Conservation (phyloP, 1,140 invertebrate species). For the Gonioctena quinquepunctata region DNA sequence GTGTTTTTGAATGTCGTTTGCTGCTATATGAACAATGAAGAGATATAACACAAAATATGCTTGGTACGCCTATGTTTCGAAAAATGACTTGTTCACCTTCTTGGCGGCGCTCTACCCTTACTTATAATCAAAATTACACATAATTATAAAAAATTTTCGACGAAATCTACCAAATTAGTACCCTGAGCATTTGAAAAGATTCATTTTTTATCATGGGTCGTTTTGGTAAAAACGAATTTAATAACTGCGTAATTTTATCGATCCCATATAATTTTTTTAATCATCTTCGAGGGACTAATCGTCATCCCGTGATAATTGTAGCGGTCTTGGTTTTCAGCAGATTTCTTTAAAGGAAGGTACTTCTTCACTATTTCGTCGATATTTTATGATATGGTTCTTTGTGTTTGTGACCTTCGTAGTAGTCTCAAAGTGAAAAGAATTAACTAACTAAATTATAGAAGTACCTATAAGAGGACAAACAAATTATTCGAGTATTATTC, state of each 20-base stretch:
- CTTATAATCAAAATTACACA: constrained; percentile 50
- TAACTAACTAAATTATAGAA: no score
- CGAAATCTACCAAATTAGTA: constrained; percentile 31
- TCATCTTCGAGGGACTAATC: constrained; percentile 12
- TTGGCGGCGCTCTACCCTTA: constrained; percentile 36
- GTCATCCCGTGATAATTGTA: constrained; percentile 2
- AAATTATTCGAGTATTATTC: no score
- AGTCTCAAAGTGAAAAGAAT: no score
- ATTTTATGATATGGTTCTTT: no score
- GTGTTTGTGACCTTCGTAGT: no score
- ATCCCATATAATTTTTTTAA: constrained; percentile 22
- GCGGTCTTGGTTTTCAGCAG: background rate
- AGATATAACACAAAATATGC: no score
- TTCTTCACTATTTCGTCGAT: no score
- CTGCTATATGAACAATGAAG: no score
- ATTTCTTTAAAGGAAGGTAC: no score
- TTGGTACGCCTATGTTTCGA: background rate
- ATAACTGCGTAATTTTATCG: constrained; percentile 20
- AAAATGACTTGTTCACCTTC: constrained; percentile 22
- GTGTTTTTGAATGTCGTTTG: no score
- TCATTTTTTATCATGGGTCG: constrained; percentile 16
- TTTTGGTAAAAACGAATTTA: constrained; percentile 19
- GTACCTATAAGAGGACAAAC: no score
- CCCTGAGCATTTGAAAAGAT: constrained; percentile 20
- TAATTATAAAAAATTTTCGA: constrained; percentile 46